Percentiles rank a stretch among this genome's conserved stretches.
Conservation (phyloP, 2,113 vertebrate species). For the Gymnarchus niloticus region DNA sequence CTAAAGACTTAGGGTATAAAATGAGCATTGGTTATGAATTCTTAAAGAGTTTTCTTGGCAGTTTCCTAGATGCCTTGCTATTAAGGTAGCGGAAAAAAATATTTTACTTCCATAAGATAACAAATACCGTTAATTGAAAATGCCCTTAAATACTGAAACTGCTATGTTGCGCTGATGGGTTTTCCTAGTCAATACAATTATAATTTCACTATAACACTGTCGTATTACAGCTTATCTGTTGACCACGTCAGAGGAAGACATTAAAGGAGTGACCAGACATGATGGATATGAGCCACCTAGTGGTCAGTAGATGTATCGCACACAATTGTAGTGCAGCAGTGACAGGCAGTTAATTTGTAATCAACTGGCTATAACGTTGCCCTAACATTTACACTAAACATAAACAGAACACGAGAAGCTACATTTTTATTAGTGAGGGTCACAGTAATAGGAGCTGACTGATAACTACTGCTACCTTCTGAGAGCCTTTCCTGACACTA, state of each 20-base stretch:
- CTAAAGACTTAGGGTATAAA: not conserved
- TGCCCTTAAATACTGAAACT: not conserved
- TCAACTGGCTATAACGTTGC: not conserved
- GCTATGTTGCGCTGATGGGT: not conserved
- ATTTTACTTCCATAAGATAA: not conserved
- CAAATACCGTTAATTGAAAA: not conserved
- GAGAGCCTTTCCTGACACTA: not conserved
- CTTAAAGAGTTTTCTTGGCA: not conserved
- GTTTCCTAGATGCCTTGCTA: not conserved
- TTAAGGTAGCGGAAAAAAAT: not conserved
- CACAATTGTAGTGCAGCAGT: not conserved
- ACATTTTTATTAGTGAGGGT: not conserved
- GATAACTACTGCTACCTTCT: not conserved
- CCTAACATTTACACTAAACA: not conserved
- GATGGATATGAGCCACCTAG: slow-evolving; percentile 27
- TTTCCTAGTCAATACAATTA: not conserved
- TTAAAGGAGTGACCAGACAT: not conserved
- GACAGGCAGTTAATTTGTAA: not conserved
- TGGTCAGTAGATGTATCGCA: slow-evolving; percentile 11
- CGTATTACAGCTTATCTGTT: not conserved
- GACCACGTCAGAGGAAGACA: not conserved
- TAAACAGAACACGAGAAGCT: not conserved
- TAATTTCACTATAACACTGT: not conserved
- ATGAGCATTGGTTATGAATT: not conserved
- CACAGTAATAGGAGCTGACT: not conserved